Base-by-base conservation (phyloP, 2,888 invertebrate species). In the Rhamnusium bicolor region DNA sequence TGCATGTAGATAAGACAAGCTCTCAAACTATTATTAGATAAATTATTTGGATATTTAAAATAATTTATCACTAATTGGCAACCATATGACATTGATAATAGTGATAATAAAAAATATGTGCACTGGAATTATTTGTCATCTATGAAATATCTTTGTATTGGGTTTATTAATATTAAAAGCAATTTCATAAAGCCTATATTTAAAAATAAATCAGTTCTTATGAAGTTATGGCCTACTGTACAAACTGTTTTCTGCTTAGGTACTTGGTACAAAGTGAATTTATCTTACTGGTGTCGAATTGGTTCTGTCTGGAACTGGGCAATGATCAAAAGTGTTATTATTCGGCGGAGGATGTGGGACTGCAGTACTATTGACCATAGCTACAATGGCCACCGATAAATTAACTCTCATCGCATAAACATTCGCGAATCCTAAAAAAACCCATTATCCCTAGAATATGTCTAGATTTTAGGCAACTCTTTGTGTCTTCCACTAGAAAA, bases 391-490 rank as follows among this genome's bases (percentile, higher is more conserved):
- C 19, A 98, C 96, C 0, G 97, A 97, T 32, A 98, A 90, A 87
- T 96, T 96, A 0, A 96, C 96, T 72, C 96, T 90, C 94, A 96
- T 95, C 0, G 96, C 95, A 88, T 97, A 97, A 2, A 96, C 95
- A 85, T 95, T 93, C 72, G 95, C 95, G 86, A 96, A 96, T 12
- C 96, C 97, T 63, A 96, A 89, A 85, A n/a, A 97, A 97, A 14
- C 96, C 96, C 89, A 96, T 90, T 61, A 96, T 90, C 0, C 96
- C 96, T 70, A 97, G 90, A 2, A 95, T 92, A 83, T 94, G 92
- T 40, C 96, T 91, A 69, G 94, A 90, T 88, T 95, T 94, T 77
- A 93, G 86, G 85, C 92, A 92, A 88, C 92, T 91, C 87, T 88
- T 90, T 47, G 93, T 92, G 84, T 93, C 92, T 81, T 91, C 91